A percentile compares a stretch with the other conserved stretches of the same genome.
These are phyloP conservation scores for Neoniphon sammara DNA, from an alignment of 2,797 vertebrate species.

Conservation along the genomic window DNA sequence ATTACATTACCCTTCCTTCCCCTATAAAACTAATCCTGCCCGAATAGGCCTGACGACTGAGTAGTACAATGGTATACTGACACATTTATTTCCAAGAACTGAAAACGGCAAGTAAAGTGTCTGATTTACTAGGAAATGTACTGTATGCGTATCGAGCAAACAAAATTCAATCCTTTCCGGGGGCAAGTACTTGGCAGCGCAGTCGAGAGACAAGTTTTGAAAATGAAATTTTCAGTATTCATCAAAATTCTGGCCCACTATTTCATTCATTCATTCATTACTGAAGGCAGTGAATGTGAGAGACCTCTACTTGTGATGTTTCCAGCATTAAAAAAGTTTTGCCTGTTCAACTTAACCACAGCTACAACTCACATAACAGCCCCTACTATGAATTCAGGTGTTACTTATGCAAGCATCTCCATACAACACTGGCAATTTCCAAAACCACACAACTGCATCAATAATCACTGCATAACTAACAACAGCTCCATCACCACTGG, in stretches of 20 bases:
- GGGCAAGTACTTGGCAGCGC: not conserved
- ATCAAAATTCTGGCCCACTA: not conserved
- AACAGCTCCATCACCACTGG: not conserved
- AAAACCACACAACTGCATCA: slow-evolving; percentile 33
- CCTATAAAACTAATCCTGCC: slow-evolving; percentile 39
- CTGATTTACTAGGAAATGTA: slow-evolving; percentile 21
- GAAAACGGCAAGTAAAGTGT: slow-evolving; percentile 20
- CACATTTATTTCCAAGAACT: slow-evolving; percentile 39
- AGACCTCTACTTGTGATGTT: not conserved
- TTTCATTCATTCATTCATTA: not conserved
- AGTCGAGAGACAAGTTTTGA: slow-evolving; percentile 11
- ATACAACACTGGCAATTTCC: not conserved
- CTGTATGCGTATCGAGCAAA: slow-evolving; percentile 43
- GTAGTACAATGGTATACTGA: slow-evolving; percentile 37
- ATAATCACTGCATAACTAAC: not conserved
- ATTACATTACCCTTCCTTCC: slow-evolving; percentile 1
- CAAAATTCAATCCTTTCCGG: slow-evolving; percentile 22
- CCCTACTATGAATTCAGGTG: slow-evolving; percentile 13
- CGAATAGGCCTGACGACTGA: slow-evolving; percentile 42
- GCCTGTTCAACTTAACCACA: too few species aligned
- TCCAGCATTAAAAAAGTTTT: too few species aligned
- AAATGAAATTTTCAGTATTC: not conserved
- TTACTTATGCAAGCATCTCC: slow-evolving; percentile 14
- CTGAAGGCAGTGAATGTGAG: not conserved
- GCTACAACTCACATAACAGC: not conserved